Base-by-base conservation (phyloP, 2,888 invertebrate genomes). In the Notodonta dromedarius region DNA sequence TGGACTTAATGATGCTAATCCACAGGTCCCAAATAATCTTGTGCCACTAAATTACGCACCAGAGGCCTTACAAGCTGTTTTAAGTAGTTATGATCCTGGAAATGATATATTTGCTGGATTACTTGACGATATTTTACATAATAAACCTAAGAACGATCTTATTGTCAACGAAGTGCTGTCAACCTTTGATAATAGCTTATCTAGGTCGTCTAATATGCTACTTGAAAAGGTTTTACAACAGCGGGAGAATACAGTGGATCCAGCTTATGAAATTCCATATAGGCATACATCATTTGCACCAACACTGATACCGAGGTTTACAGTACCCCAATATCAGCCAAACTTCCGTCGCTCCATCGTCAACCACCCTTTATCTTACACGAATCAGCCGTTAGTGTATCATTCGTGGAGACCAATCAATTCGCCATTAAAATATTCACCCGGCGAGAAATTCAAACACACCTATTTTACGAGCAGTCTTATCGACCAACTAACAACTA, bases 201-300 rank as follows among this genome's bases (percentile, higher is more conserved):
- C 64, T 39, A 63, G 60, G 54, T 67, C 62, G 57, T 61, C 76
- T 62, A 76, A 24, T 44, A 52, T 50, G 5, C 50, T 76, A 11
- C 16, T 73, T 14, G 63, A 67, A 50, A 67, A 65, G 40, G 73
- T 76, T 59, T 60, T 73, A 62, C 63, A 70, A 53, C 64, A 60
- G 61, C 62, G 13, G 24, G n/a, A 42, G 39, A 50, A 55, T 52
- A 32, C 12, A 32, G 32, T 13, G 5, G n/a, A n/a, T n/a, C 46
- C 46, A 13, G 9, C 50, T 16, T 50, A 50, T 16, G 50, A 16
- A 50, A 50, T 16, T 14, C 50, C 50, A 50, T 50, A 50, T 50
- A 5, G 9, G 7, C 14, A 11, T 11, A 11, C 16, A 16, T 11
- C 50, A 35, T 32, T 52, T 11, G 7, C 9, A 13, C 16, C 52